Percentiles rank a stretch among this genome's conserved stretches.
Conservation (phyloP, 1,140 invertebrate genomes). For the Aphelenchoides besseyi region DNA sequence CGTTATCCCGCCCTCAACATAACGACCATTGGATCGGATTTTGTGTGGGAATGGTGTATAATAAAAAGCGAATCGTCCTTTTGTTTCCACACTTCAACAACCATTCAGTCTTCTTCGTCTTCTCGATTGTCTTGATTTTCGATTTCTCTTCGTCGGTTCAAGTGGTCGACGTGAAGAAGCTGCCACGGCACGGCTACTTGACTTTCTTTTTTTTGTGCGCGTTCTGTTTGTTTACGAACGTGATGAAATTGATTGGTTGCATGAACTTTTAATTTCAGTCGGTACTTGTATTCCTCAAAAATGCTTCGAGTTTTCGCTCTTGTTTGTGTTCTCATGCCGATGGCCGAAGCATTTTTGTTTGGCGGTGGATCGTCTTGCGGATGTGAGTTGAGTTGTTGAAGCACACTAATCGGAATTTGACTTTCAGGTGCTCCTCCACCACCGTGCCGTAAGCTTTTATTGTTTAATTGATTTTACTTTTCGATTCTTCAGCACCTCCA, state of each 20-base stretch:
- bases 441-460: too few species aligned
- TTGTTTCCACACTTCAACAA: too few species aligned
- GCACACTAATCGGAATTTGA: background rate
- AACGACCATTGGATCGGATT: too few species aligned
- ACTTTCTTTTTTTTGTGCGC: background rate
- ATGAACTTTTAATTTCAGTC: background rate
- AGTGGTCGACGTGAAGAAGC: background rate
- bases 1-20: too few species aligned
- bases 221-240: background rate
- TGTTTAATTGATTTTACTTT: background rate
- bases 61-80: too few species aligned
- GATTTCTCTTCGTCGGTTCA: too few species aligned
- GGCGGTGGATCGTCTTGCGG: constrained; percentile 24
- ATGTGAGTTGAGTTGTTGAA: background rate
- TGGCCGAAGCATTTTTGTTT: constrained; percentile 9
- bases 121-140: too few species aligned
- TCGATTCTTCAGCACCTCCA: background rate
- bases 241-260: background rate
- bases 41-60: too few species aligned
- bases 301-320: background rate
- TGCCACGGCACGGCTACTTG: background rate
- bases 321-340: background rate
- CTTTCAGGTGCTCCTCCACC: constrained; percentile 20
- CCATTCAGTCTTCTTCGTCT: too few species aligned
- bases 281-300: background rate